A percentile compares a stretch with the other conserved stretches of the same genome.
Conservation (phyloP, 2,113 vertebrate genomes). For the Gila orcuttii region DNA sequence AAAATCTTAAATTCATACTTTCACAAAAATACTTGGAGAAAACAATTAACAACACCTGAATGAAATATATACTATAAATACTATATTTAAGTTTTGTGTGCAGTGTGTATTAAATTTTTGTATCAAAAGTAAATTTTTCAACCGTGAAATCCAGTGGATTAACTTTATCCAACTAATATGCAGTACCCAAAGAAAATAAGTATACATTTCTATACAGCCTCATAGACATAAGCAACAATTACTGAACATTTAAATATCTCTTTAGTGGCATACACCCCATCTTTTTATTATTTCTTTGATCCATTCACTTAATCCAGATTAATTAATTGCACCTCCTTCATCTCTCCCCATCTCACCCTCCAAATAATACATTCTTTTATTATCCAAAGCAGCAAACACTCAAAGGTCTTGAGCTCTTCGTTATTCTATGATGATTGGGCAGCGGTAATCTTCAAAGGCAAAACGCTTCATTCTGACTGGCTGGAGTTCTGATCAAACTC, state of each 20-base stretch:
- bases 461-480: constrained; percentile 89
- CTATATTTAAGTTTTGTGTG: not conserved
- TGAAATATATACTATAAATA: not conserved
- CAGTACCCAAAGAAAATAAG: not conserved
- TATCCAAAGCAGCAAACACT: constrained; percentile 91
- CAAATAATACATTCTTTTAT: constrained; percentile 88
- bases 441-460: constrained; percentile 92
- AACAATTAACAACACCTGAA: not conserved
- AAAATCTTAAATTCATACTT: not conserved
- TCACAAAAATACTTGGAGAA: not conserved
- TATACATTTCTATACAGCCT: not conserved
- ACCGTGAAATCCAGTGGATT: too few species aligned
- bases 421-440: constrained; percentile 93
- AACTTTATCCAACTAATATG: not conserved
- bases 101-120: not conserved
- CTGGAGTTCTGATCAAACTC: constrained; percentile 94
- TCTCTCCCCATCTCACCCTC: constrained; percentile 89
- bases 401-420: constrained; percentile 89
- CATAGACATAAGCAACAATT: not conserved
- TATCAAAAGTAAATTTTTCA: too few species aligned
- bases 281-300: constrained; percentile 75
- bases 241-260: not conserved
- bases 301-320: constrained; percentile 91
- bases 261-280: not conserved
- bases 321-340: constrained; percentile 93